Base-by-base conservation (phyloP, 1,140 invertebrate genomes). In the Dreissena polymorpha region DNA sequence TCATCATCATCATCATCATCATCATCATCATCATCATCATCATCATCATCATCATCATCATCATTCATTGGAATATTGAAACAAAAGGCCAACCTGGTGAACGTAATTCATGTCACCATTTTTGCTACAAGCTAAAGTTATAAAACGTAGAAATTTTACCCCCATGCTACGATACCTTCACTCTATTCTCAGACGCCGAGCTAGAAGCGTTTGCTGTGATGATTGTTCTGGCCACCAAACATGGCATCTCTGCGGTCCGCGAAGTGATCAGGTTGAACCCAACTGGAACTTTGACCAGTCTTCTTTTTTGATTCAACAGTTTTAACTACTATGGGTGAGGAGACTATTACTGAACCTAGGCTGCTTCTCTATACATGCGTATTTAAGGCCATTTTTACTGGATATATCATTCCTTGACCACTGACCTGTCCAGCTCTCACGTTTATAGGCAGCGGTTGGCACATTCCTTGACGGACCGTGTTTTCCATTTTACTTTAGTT, bases 281-380 rank as follows among this genome's bases (percentile, higher is more conserved):
- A 97, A 97, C 91, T 99, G 97, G 97, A 97, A 96, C 88, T 98
- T 97, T 92, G 98, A 98, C 89, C 97, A 98, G 92, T 96, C 97
- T 0, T 98, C 87, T 99, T 99, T 93, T 99, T 99, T 91, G 96
- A 97, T 23, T 96, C 98, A 86, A 99, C 97, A 0, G 97, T 98
- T 7, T 96, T 98, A 86, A 98, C 97, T 89, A 99, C 98, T 10
- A 97, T 99, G 86, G 97, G 96, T 97, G 94, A 94, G 93, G 14
- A n/a, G 12, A 69, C 12, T 18, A 23, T 12, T 39, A 69, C 10
- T 25, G n/a, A n/a, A n/a, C n/a, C n/a, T n/a, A n/a, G n/a, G n/a
- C n/a, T n/a, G n/a, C n/a, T n/a, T n/a, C n/a, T n/a, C n/a, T n/a
- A 57, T 13, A n/a, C 55, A 57, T 13, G 13, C 13, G 55, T 57